Evolutionary conservation across 2,797 vertebrate species (phyloP).

Genomic region (Crotalus adamanteus): DNA sequence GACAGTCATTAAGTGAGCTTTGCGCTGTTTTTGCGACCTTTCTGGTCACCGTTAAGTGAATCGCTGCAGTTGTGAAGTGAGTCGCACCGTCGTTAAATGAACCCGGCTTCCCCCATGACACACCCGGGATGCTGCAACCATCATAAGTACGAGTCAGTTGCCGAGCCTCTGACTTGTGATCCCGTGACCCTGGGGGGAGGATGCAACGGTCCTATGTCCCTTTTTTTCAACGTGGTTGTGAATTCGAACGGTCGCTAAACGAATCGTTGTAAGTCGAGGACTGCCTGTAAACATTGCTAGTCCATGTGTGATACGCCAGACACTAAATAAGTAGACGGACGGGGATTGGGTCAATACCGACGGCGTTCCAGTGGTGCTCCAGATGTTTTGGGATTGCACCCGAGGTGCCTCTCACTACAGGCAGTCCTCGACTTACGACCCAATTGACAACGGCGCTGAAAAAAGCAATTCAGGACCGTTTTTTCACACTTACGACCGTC

Average conservation of each 20-base stretch:
- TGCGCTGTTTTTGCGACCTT: no score
- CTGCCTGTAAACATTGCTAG: not conserved
- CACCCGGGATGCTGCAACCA: accelerated
- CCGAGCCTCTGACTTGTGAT: not conserved
- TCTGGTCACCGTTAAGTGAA: not conserved
- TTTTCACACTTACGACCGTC: not conserved
- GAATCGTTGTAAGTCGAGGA: not conserved
- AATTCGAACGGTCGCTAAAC: not conserved
- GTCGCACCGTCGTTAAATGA: not conserved
- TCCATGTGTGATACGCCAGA: not conserved
- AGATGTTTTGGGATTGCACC: no score
- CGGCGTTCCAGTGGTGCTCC: no score
- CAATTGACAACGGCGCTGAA: not conserved
- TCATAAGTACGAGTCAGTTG: not conserved
- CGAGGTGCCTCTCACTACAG: no score
- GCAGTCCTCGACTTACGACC: not conserved
- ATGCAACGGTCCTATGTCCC: not conserved
- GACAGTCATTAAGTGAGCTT: no score
- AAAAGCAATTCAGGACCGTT: not conserved
- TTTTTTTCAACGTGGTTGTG: not conserved
- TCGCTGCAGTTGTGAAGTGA: not conserved
- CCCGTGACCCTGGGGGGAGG: not conserved
- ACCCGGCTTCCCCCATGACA: not conserved
- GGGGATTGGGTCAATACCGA: not conserved
- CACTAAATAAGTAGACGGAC: not conserved